Percentiles rank a stretch among this genome's conserved stretches.
phyloP scores from a whole-genome alignment of 2,888 invertebrate species.

The Nipponacmea schrenckii region DNA sequence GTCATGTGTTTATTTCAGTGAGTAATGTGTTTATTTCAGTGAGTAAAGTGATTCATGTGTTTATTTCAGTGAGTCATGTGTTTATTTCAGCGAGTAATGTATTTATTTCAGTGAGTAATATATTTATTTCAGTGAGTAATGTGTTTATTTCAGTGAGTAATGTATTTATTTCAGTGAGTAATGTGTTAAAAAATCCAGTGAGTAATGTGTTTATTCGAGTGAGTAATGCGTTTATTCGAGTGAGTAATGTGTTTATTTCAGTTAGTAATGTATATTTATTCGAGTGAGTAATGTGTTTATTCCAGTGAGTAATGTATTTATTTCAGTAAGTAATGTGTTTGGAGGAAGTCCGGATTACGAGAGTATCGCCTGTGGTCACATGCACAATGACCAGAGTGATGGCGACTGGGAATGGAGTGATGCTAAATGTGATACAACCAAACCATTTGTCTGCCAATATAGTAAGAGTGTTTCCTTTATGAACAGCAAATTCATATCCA shows the following conservation, averaged over 20 bases:
- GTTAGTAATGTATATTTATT: too few species aligned
- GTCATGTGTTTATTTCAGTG: too few species aligned
- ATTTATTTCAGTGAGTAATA: too few species aligned
- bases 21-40: too few species aligned
- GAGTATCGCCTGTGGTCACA: conserved; percentile 31
- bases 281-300: too few species aligned
- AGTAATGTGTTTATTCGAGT: not conserved
- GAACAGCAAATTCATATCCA: not conserved
- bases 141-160: too few species aligned
- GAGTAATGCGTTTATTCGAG: not conserved
- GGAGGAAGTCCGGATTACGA: not conserved
- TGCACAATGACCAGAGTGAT: conserved; percentile 22
- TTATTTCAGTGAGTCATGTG: too few species aligned
- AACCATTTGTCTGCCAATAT: conserved; percentile 32
- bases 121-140: too few species aligned
- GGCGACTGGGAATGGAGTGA: conserved; percentile 29
- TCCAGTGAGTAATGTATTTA: not conserved
- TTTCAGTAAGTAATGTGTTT: not conserved
- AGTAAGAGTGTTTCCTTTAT: conserved; percentile 18
- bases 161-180: too few species aligned
- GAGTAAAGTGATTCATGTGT: too few species aligned
- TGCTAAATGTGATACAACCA: conserved; percentile 26
- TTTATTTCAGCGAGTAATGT: too few species aligned
- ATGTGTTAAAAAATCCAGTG: too few species aligned
- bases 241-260: not conserved